Percentiles rank a stretch among this genome's conserved stretches.
Conservation (phyloP, 2,888 invertebrate genomes). For the Scaptomyza polygonia region DNA sequence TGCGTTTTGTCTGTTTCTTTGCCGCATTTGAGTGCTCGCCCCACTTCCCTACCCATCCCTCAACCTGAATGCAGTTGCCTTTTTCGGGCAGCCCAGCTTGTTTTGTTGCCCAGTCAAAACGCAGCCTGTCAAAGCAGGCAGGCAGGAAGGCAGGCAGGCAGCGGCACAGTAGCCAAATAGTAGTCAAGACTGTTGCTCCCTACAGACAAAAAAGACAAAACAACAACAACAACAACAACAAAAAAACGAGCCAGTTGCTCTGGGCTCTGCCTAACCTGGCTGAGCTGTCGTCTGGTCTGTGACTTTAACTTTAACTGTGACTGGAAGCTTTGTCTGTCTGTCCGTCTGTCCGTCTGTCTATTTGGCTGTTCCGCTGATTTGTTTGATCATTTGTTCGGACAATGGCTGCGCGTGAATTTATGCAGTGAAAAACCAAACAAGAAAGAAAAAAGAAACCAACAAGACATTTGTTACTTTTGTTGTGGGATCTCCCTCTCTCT, state of each 20-base stretch:
- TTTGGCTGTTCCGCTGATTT: conserved; percentile 70
- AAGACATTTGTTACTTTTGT: neutral
- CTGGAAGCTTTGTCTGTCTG: conserved; percentile 4
- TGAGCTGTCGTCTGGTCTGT: conserved; percentile 18
- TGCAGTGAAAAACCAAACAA: conserved; percentile 74
- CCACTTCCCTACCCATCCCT: too few species aligned
- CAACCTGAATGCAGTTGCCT: too few species aligned
- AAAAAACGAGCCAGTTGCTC: conserved; percentile 42
- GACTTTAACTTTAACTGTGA: conserved; percentile 11
- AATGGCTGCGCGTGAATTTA: conserved; percentile 83
- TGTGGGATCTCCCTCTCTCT: conserved; percentile 10
- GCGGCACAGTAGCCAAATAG: conserved; percentile 41
- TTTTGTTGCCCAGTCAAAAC: conserved; percentile 10
- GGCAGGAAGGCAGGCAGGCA: too few species aligned
- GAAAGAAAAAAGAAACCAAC: neutral
- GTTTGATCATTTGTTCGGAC: conserved; percentile 79
- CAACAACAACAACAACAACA: neutral
- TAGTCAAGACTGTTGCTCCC: conserved; percentile 19
- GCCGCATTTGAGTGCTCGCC: neutral
- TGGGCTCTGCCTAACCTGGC: conserved; percentile 20
- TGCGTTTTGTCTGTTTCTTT: conserved; percentile 65
- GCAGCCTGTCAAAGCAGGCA: conserved; percentile 43
- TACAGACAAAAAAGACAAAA: conserved; percentile 20
- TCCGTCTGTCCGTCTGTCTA: conserved; percentile 6
- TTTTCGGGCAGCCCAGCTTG: too few species aligned